Base-by-base conservation (phyloP, 2,797 vertebrate species). In the Chaenodraco wilsoni region DNA sequence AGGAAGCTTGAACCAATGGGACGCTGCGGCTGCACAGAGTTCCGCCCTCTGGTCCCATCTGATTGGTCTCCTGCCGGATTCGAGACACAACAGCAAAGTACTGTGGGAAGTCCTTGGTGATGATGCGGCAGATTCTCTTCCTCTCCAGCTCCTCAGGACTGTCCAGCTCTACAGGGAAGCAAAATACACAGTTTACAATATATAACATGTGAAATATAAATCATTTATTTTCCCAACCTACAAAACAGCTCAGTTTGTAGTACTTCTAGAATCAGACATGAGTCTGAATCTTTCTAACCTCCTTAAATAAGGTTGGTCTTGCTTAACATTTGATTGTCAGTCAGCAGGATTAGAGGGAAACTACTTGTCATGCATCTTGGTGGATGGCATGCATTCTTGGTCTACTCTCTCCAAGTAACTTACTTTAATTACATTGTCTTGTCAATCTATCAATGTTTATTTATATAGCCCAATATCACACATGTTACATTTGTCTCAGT, bases 41-140 rank as follows among this genome's bases (percentile, higher is more conserved):
- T 6, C 98, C 98, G 0, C 98, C 98, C 82, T 99, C 98, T 0
- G 98, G 98, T 43, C 98, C 98, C 63, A 99, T 99, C 19, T 98
- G 97, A 89, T 97, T 97, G 73, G 96, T 98, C 87, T 99, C 98
- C 87, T 99, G 98, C 83, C 98, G 96, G 88, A 99, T 98, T 13
- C 98, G 93, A 0, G 98, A 99, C 76, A 99, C 98, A n/a, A 99
- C 98, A 0, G 98, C 98, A 33, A 99, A 99, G 87, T 99, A 99
- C 90, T 99, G 98, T 0, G 98, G 98, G 81, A 99, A 99, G 74
- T 99, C 98, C 91, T 98, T 99, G 0, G 98, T 99, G 88, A 99
- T 89, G 16, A 99, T 98, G 73, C 98, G 95, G 85, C 98, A 99
- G 93, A 99, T 97, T 7, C 98, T 96, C 86, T 99, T 99, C 88